phyloP scores from a whole-genome alignment of 2,113 vertebrate species.

The Petrocephalus zakoni region DNA sequence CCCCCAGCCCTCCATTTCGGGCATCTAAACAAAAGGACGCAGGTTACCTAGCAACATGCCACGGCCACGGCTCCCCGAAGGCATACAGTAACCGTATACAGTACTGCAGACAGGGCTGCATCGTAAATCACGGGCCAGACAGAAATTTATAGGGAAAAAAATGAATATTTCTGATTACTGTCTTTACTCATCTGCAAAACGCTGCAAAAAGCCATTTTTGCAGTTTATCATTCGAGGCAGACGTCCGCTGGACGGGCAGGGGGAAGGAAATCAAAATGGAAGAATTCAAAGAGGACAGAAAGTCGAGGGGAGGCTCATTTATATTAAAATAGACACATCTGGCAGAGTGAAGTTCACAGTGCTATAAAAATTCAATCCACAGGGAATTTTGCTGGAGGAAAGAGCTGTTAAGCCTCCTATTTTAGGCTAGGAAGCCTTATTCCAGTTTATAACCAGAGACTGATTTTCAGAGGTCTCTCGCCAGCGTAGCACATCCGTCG shows the following conservation, averaged over 20 bases:
- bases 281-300: neutral
- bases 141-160: neutral
- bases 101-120: neutral
- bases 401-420: constrained; percentile 2
- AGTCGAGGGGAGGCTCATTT: neutral
- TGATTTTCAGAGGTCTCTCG: neutral
- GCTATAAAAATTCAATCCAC: constrained; percentile 4
- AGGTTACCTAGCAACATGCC: constrained; percentile 17
- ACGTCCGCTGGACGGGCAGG: neutral
- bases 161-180: neutral
- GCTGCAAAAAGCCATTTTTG: neutral
- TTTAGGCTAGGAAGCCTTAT: neutral
- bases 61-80: neutral
- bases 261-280: neutral
- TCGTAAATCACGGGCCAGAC: neutral
- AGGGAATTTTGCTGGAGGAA: neutral
- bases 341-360: neutral
- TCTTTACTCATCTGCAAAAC: neutral
- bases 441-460: neutral
- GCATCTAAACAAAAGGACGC: constrained; percentile 24
- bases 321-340: constrained; percentile 14
- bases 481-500: neutral
- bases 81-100: neutral
- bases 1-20: constrained; percentile 13
- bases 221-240: neutral